Conservation (phyloP, 2,797 vertebrate genomes). For the Psittacula derbiana region DNA sequence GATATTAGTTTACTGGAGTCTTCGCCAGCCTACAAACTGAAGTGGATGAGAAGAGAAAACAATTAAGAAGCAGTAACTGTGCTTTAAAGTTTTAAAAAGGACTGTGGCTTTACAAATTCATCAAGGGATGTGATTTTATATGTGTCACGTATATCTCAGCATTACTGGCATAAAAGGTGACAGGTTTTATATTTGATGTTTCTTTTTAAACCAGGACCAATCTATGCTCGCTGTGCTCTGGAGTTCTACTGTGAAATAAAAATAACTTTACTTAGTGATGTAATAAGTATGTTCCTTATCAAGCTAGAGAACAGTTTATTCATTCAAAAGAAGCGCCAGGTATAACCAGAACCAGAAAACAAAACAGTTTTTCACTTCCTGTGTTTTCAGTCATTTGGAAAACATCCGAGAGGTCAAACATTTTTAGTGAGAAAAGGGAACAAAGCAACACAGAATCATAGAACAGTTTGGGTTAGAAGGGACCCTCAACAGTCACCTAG, state of each 20-base stretch:
- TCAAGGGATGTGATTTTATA: background rate
- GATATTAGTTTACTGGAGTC: background rate
- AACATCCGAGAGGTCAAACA: background rate
- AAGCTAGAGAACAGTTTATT: background rate
- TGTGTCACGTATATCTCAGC: background rate
- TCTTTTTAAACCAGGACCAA: background rate
- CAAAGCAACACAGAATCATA: background rate
- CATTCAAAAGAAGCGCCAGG: background rate
- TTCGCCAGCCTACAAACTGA: background rate
- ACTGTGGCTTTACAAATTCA: background rate
- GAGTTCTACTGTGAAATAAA: background rate
- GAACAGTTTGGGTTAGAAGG: background rate
- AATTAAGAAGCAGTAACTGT: background rate
- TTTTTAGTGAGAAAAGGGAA: background rate
- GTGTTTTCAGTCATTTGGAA: background rate
- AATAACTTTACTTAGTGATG: background rate
- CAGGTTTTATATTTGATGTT: background rate
- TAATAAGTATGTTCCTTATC: background rate
- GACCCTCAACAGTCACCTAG: background rate
- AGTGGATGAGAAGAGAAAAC: background rate
- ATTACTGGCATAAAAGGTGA: background rate
- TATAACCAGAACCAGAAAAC: background rate
- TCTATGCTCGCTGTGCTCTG: background rate
- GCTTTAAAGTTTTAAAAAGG: background rate
- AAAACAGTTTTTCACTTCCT: background rate